Base-by-base conservation (phyloP, 2,797 vertebrate species). In the Myripristis murdjan region DNA sequence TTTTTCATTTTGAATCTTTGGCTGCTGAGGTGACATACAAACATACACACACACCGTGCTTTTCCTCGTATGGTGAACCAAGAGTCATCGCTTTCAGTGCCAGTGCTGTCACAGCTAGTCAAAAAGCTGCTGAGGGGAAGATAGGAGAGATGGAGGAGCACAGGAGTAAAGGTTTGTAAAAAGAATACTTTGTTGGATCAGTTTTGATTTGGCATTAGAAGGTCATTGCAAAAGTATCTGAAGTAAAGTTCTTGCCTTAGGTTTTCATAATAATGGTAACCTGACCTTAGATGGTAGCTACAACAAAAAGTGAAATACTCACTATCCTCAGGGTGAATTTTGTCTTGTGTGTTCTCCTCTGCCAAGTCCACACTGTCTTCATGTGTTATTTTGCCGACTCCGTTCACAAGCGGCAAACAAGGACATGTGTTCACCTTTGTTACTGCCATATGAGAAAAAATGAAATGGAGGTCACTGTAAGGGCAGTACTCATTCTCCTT, bases 391-490 rank as follows among this genome's bases (percentile, higher is more conserved):
- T 31, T 7, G 22, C 56, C 20, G 48, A 70, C 54, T 68, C 39
- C 63, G 41, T 82, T 73, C 11, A 22, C 60, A 48, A 49, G 44
- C 49, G 47, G 48, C 51, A 73, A 85, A 85, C 52, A 64, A 71
- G 70, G 54, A 72, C 73, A 66, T 70, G 62, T 84, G 54, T 65
- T 26, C 37, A 64, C 68, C 53, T 71, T 77, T 79, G 44, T 82
- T 83, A 65, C 73, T 78, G 51, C 64, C 1, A 4, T 59, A 54
- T 54, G 22, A 64, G 72, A 70, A 75, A 39, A 67, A 49, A 70
- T 24, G 54, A 79, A 87, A 83, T 84, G 35, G 77, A 83, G 76
- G 81, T 86, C 83, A 85, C 73, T 59, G 52, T 60, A 23, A 82
- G 80, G 66, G 58, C 54, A 78, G 37, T 0, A 2, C 73, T 79